Percentiles rank a stretch among this genome's conserved stretches.
phyloP scores from a whole-genome alignment of 2,113 vertebrate genomes.

The Hyperopisus bebe region DNA sequence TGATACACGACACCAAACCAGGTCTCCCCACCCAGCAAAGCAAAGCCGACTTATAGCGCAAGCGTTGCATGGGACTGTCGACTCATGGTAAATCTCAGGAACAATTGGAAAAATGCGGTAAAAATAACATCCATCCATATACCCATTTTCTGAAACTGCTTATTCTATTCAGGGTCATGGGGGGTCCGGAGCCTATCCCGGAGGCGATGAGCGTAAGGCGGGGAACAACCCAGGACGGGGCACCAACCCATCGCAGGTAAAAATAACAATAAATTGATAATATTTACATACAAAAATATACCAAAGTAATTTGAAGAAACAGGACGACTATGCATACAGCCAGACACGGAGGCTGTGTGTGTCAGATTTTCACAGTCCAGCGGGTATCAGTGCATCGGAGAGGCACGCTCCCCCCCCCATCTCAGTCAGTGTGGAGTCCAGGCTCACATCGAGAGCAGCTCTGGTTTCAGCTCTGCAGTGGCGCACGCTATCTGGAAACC shows the following conservation, averaged over 20 bases:
- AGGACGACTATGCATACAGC: conserved; percentile 47
- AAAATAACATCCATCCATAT: conserved; percentile 36
- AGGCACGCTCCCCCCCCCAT: conserved; percentile 26
- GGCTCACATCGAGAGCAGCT: conserved; percentile 9
- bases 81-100: conserved; percentile 38
- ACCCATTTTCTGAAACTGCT: too few relatives aligned
- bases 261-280: conserved; percentile 39
- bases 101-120: conserved; percentile 48
- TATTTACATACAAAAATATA: conserved; percentile 75
- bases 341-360: conserved; percentile 21
- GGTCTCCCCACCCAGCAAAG: conserved; percentile 32
- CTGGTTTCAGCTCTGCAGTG: conserved; percentile 29
- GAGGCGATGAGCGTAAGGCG: too few relatives aligned
- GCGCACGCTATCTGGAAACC: conserved; percentile 8
- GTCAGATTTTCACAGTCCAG: conserved; percentile 21
- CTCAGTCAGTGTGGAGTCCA: conserved; percentile 25
- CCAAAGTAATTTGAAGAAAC: conserved; percentile 60
- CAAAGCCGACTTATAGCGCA: conserved; percentile 23
- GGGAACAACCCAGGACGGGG: too few relatives aligned
- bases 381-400: conserved; percentile 35
- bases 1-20: conserved; percentile 5
- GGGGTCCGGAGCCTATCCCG: too few relatives aligned
- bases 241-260: conserved; percentile 23
- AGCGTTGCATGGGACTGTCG: conserved; percentile 29
- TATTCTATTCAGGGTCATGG: too few relatives aligned